A percentile compares a stretch with the other conserved stretches of the same genome.
These are phyloP conservation scores for Myotis yumanensis DNA, from an alignment of 2,113 vertebrate species.

Conservation along the genomic window DNA sequence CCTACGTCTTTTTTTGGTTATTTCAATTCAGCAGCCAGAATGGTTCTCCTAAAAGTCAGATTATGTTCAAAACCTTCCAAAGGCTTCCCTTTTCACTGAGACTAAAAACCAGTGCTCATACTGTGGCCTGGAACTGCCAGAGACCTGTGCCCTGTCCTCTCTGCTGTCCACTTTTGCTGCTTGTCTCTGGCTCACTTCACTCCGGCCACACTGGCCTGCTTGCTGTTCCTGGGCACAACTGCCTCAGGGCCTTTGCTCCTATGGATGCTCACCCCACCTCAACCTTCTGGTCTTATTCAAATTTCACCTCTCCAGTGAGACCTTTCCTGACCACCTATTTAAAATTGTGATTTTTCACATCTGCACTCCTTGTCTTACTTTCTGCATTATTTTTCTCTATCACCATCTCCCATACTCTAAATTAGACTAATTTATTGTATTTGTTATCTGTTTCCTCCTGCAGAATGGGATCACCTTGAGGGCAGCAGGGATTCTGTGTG, in stretches of 20 bases:
- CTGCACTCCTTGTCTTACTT: neutral
- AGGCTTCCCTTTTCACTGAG: neutral
- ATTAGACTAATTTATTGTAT: neutral
- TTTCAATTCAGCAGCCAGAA: neutral
- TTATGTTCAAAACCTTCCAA: neutral
- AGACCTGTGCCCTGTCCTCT: neutral
- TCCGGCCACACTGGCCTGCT: neutral
- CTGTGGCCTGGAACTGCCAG: neutral
- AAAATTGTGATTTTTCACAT: neutral
- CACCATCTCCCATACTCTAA: neutral
- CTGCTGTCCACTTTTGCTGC: accelerated
- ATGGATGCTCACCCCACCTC: neutral
- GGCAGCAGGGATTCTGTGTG: neutral
- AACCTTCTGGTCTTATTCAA: neutral
- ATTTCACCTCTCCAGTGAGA: neutral
- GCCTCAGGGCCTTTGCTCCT: neutral
- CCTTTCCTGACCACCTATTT: neutral
- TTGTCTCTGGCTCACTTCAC: accelerated
- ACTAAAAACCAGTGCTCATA: neutral
- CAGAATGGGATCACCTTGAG: neutral
- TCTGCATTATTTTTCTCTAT: neutral
- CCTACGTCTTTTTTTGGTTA: neutral
- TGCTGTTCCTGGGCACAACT: neutral
- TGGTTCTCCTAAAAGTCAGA: neutral
- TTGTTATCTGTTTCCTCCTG: neutral